Evolutionary conservation across 2,888 invertebrate species (phyloP), one percentile per base, ranked within the genome.

Genomic region (Trachelus stipa): DNA sequence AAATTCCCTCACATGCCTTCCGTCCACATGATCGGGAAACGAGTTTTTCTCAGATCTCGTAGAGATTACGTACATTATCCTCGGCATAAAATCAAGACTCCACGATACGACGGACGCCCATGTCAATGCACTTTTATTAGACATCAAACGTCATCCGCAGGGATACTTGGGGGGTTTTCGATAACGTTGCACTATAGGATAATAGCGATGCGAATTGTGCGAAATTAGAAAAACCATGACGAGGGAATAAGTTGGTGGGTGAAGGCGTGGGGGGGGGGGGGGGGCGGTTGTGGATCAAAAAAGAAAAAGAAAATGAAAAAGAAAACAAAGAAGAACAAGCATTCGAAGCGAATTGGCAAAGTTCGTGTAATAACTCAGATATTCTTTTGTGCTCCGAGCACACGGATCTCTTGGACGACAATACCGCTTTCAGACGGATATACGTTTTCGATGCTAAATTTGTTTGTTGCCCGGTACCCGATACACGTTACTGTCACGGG

Each of bases 381-480:
- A 30, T 74, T 69, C 74, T 71, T 74, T 68, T 35, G 33, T 69
- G 30, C n/a, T 31, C 34, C 31, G 37, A 69, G 30, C 73, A 37
- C 68, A 37, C 34, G 76, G 68, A 74, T 77, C 73, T 68, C 33
- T 33, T 34, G 12, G 69, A 73, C 31, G 34, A 35, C 33, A 40
- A 37, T 68, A 30, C 12, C 12, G 74, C 68, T 84, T 84, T 79
- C 80, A 35, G 74, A 11, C 31, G 35, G 74, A 34, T 74, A 15
- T 73, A 74, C 68, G 11, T 37, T 23, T 56, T 68, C 79, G 76
- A 81, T 81, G 81, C 77, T 82, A 79, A 85, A 84, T 84, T 83
- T 81, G 87, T 85, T 87, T 85, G 84, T 85, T 85, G 82, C 80
- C 56, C 82, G 77, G 79, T 79, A 69, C 23, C 77, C 81, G 83